Percentiles rank a stretch among this genome's conserved stretches.
Conservation (phyloP, 2,113 vertebrate genomes). For the Nothocercus nigrocapillus region DNA sequence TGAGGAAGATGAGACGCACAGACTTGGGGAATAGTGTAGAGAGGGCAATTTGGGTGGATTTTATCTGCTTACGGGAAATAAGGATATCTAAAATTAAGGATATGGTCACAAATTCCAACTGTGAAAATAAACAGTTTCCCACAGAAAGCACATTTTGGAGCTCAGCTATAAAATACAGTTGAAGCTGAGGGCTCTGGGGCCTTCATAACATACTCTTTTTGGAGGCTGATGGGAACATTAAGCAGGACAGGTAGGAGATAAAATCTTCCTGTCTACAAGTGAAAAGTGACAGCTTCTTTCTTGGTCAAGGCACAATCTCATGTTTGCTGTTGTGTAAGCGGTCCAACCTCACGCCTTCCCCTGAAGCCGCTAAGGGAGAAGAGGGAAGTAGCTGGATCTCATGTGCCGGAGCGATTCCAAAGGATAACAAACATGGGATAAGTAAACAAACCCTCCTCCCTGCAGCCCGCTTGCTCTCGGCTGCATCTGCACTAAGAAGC, state of each 20-base stretch:
- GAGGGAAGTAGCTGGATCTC: neutral
- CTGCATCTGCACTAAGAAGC: neutral
- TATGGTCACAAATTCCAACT: neutral
- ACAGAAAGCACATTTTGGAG: neutral
- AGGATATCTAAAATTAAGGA: neutral
- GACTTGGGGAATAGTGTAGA: neutral
- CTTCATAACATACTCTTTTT: neutral
- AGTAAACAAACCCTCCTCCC: neutral
- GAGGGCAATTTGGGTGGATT: neutral
- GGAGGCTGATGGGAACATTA: slow-evolving; percentile 37
- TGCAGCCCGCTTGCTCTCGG: neutral
- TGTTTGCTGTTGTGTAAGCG: neutral
- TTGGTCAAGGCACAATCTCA: neutral
- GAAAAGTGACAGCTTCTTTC: neutral
- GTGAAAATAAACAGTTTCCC: neutral
- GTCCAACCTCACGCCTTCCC: neutral
- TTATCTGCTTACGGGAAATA: neutral
- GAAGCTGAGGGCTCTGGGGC: neutral
- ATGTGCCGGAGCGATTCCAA: neutral
- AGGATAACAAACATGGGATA: neutral
- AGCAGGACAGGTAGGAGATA: slow-evolving; percentile 58
- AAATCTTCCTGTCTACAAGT: slow-evolving; percentile 19
- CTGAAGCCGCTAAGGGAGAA: neutral
- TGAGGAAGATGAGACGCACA: neutral
- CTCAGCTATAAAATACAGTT: neutral